Percentiles rank a stretch among this genome's conserved stretches.
phyloP scores from a whole-genome alignment of 2,888 invertebrate genomes.

The Ochropleura leucogaster region DNA sequence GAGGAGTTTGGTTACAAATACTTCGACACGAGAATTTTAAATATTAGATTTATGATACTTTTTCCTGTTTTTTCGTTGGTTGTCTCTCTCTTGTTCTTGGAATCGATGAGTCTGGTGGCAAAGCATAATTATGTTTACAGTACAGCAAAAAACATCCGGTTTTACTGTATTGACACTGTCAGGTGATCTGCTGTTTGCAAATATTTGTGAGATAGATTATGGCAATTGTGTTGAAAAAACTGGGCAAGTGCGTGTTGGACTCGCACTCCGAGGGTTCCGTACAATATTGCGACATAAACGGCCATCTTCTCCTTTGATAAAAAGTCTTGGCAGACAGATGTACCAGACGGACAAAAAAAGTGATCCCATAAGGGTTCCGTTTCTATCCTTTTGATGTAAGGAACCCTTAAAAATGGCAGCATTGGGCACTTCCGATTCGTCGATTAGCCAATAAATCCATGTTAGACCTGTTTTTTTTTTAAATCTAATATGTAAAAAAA shows the following conservation, averaged over 20 bases:
- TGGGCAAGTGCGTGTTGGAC: too few species aligned
- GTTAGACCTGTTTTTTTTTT: too few species aligned
- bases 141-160: neutral
- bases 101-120: slow-evolving; percentile 16
- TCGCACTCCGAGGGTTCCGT: too few species aligned
- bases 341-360: too few species aligned
- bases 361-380: too few species aligned
- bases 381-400: too few species aligned
- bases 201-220: neutral
- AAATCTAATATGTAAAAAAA: too few species aligned
- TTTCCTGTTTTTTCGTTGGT: slow-evolving; percentile 31
- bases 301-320: too few species aligned
- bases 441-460: neutral
- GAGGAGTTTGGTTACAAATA: neutral
- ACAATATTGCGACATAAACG: too few species aligned
- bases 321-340: too few species aligned
- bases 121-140: slow-evolving; percentile 23
- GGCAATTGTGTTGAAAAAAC: neutral
- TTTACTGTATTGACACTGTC: neutral
- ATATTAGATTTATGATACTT: neutral
- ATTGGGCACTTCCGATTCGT: neutral
- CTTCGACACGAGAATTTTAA: neutral
- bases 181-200: neutral
- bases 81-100: slow-evolving; percentile 25
- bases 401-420: neutral